Evolutionary conservation across 2,797 vertebrate species (phyloP).

Genomic region (Hybognathus amarus): DNA sequence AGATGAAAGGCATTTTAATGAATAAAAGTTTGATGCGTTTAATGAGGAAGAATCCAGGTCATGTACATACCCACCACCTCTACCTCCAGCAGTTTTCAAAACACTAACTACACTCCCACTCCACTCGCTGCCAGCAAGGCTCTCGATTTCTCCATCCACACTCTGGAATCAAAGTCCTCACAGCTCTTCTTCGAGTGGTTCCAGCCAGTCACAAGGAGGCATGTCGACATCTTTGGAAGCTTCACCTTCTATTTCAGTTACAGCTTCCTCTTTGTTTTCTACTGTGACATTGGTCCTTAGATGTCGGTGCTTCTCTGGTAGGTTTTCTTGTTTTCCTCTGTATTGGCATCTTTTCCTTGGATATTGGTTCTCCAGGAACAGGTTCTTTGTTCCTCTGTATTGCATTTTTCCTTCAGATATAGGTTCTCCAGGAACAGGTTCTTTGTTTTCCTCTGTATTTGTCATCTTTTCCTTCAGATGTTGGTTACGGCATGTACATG

Average conservation of each 20-base stretch:
- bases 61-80: constrained; percentile 63
- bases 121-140: constrained; percentile 73
- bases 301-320: not conserved
- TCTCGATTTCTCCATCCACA: constrained; percentile 69
- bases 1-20: not conserved
- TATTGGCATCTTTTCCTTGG: not conserved
- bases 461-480: not conserved
- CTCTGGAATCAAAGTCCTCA: constrained; percentile 66
- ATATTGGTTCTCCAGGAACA: not conserved
- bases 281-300: not conserved
- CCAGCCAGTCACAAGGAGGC: constrained; percentile 77
- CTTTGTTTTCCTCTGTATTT: not conserved
- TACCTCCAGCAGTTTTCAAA: constrained; percentile 59
- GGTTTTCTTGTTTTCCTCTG: constrained; percentile 26
- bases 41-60: not conserved
- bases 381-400: constrained; percentile 4
- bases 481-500: not conserved
- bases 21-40: not conserved
- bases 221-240: constrained; percentile 46
- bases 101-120: constrained; percentile 70
- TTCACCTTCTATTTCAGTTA: constrained; percentile 26
- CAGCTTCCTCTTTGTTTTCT: constrained; percentile 19
- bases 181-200: constrained; percentile 75
- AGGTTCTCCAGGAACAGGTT: not conserved
- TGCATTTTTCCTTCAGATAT: not conserved